Conservation (phyloP, 2,888 invertebrate species). For the Leucophenga maculata region DNA sequence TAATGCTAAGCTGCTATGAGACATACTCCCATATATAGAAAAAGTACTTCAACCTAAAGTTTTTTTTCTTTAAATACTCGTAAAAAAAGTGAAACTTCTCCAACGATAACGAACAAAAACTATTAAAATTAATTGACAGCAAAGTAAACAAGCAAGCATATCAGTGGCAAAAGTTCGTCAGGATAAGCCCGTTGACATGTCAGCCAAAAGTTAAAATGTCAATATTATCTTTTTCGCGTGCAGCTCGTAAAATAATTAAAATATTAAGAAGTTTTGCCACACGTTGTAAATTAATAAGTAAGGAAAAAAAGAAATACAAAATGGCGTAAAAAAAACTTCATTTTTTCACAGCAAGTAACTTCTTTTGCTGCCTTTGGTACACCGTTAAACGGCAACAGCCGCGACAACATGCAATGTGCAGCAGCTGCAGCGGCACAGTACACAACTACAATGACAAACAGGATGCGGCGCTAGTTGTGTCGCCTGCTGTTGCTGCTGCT, state of each 20-base stretch:
- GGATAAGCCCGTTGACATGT: too few species aligned
- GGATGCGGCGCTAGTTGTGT: neutral
- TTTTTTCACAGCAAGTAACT: neutral
- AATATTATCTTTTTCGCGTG: slow-evolving; percentile 17
- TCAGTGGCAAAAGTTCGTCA: too few species aligned
- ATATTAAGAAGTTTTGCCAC: slow-evolving; percentile 50
- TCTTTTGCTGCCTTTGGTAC: neutral
- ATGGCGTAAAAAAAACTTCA: neutral
- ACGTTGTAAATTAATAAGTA: neutral
- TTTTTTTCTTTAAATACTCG: too few species aligned
- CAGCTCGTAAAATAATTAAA: slow-evolving; percentile 46
- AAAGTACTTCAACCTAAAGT: too few species aligned
- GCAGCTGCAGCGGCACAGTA: slow-evolving; percentile 48
- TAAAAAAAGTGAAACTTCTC: too few species aligned
- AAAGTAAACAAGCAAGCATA: too few species aligned
- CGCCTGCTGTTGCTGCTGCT: neutral
- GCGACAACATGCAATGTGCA: slow-evolving; percentile 60
- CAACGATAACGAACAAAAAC: neutral
- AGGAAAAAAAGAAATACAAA: neutral
- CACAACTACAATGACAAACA: slow-evolving; percentile 16
- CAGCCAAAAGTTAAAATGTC: slow-evolving; percentile 12
- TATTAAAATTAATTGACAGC: neutral
- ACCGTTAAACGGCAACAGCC: slow-evolving; percentile 48
- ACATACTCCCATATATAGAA: too few species aligned
- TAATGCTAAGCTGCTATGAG: neutral